Evolutionary conservation across 2,888 invertebrate species (phyloP).

Genomic region (Macaria liturata): DNA sequence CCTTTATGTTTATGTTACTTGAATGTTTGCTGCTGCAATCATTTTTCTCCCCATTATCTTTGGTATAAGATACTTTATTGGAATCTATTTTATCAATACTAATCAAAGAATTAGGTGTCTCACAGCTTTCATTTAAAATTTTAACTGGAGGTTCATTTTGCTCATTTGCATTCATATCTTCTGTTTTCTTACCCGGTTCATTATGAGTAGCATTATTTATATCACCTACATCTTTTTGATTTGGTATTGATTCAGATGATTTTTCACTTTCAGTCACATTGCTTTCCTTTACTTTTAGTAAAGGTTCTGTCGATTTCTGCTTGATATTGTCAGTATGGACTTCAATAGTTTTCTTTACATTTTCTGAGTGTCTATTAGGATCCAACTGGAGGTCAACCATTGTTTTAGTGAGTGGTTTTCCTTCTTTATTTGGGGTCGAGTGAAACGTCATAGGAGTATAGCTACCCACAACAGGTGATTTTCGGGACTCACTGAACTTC

Average conservation of each 20-base stretch:
- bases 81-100: no score
- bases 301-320: conserved; percentile 49
- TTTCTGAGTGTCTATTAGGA: conserved; percentile 72
- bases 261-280: conserved; percentile 25
- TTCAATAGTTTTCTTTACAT: conserved; percentile 74
- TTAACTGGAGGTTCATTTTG: no score
- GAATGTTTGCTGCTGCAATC: no score
- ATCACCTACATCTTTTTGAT: no score
- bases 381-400: conserved; percentile 76
- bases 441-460: conserved; percentile 73
- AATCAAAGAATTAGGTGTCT: no score
- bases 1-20: no score
- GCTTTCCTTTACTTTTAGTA: conserved; percentile 27
- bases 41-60: no score
- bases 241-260: conserved; percentile 3
- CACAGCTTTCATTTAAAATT: no score
- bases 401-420: conserved; percentile 72
- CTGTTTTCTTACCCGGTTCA: no score
- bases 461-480: conserved; percentile 70
- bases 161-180: no score
- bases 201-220: no score
- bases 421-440: conserved; percentile 76
- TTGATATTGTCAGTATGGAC: conserved; percentile 69
- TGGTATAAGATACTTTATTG: no score
- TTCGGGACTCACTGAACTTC: conserved; percentile 69